A percentile compares a stretch with the other conserved stretches of the same genome.
Conservation (phyloP, 2,113 vertebrate species). For the Trochalopteron elliotii region DNA sequence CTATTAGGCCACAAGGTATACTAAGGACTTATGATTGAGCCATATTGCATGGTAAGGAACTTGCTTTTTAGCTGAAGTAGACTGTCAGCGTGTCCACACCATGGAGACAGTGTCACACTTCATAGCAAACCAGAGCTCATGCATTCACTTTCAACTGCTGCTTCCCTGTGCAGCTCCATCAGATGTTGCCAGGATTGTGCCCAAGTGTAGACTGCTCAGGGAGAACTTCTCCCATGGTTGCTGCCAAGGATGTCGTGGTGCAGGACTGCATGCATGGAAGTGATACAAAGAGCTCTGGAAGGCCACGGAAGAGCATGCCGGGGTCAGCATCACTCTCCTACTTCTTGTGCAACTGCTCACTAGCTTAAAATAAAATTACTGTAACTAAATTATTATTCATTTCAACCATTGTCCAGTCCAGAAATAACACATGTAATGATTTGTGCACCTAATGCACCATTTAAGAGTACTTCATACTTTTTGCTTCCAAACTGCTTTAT, state of each 20-base stretch:
- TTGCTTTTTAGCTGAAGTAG: not conserved
- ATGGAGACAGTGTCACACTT: not conserved
- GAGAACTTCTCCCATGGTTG: not conserved
- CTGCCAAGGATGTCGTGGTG: rapidly evolving
- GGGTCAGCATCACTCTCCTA: not conserved
- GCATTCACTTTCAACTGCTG: not conserved
- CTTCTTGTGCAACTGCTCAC: not conserved
- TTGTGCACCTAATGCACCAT: slow-evolving; percentile 19
- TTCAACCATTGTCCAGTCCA: slow-evolving; percentile 26
- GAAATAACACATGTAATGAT: slow-evolving; percentile 46
- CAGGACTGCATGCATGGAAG: rapidly evolving
- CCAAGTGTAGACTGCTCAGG: not conserved
- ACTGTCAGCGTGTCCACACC: not conserved
- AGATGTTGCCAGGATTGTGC: not conserved
- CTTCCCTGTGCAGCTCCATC: not conserved
- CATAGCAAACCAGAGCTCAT: not conserved
- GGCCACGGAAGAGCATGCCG: not conserved
- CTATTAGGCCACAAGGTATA: not conserved
- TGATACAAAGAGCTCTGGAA: not conserved
- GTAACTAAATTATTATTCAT: slow-evolving; percentile 36
- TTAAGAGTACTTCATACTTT: not conserved
- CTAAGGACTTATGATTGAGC: not conserved
- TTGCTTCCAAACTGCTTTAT: slow-evolving; percentile 32
- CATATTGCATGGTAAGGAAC: not conserved
- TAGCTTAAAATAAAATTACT: slow-evolving; percentile 45